Conservation (phyloP, 2,797 vertebrate genomes). For the Sebastes ruberrimus region DNA sequence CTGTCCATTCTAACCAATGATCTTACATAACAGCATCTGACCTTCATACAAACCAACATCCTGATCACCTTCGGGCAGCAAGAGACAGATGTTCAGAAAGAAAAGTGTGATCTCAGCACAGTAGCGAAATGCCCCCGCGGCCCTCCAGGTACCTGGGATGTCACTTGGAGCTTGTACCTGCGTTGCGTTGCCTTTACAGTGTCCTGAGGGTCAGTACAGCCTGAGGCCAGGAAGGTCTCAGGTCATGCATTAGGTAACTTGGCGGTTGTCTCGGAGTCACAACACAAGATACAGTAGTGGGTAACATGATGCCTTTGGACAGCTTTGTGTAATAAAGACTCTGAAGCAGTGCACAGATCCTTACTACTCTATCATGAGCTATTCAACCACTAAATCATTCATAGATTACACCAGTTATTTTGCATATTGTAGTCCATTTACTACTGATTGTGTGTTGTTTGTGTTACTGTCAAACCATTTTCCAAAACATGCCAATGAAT, state of each 20-base stretch:
- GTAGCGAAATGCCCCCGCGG: constrained; percentile 26
- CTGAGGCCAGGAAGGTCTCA: constrained; percentile 22
- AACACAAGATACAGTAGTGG: constrained; percentile 31
- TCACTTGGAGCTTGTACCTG: constrained; percentile 39
- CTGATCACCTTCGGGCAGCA: constrained; percentile 29
- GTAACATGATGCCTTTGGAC: constrained; percentile 39
- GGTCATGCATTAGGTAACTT: constrained; percentile 48
- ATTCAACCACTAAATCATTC: constrained; percentile 20
- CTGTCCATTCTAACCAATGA: background rate
- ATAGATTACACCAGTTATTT: background rate
- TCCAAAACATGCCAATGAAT: no score
- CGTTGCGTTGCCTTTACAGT: constrained; percentile 13
- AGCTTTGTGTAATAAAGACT: constrained; percentile 27
- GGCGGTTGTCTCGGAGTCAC: constrained; percentile 11
- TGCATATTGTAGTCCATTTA: background rate
- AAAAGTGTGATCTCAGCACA: constrained; percentile 45
- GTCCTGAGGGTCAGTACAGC: constrained; percentile 10
- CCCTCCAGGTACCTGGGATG: constrained; percentile 32
- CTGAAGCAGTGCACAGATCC: constrained; percentile 1
- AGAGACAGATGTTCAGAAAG: constrained; percentile 21
- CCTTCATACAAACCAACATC: constrained; percentile 34
- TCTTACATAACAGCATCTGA: constrained; percentile 42
- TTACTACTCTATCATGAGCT: background rate
- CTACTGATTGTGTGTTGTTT: background rate
- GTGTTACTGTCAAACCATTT: background rate